Evolutionary conservation across 1,140 invertebrate species (phyloP).

Genomic region (Drosophila lowei): DNA sequence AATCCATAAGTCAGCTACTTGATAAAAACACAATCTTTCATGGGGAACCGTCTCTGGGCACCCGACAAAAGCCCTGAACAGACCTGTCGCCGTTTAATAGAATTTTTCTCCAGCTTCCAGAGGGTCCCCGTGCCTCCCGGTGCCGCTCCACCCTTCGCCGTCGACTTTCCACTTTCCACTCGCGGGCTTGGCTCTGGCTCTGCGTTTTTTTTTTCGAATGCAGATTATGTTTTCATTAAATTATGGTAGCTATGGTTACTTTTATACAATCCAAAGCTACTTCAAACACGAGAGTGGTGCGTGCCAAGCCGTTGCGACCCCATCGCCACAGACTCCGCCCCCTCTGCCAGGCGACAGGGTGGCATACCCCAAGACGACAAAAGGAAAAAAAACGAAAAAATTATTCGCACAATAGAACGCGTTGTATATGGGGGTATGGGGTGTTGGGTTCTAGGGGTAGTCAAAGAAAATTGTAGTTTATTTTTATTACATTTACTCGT

Average conservation of each 20-base stretch:
- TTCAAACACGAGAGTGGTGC: conserved; percentile 70
- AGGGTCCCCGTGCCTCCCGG: not conserved
- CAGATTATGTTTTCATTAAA: conserved; percentile 82
- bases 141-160: not conserved
- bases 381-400: conserved; percentile 57
- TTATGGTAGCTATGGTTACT: conserved; percentile 81
- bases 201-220: conserved; percentile 60
- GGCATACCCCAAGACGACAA: conserved; percentile 12
- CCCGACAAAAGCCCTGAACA: conserved; percentile 28
- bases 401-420: conserved; percentile 69
- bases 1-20: conserved; percentile 1
- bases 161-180: conserved; percentile 30
- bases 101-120: conserved; percentile 19
- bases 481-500: conserved; percentile 75
- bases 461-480: conserved; percentile 72
- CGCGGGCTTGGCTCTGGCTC: conserved; percentile 30
- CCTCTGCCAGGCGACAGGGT: conserved; percentile 6
- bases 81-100: conserved; percentile 62
- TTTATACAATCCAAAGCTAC: conserved; percentile 81
- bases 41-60: conserved; percentile 29
- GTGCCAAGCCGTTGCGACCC: conserved; percentile 47
- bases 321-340: conserved; percentile 30
- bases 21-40: conserved; percentile 42
- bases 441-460: conserved; percentile 30
- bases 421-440: conserved; percentile 29